phyloP scores from a whole-genome alignment of 2,888 invertebrate genomes.

The Antitype chi region DNA sequence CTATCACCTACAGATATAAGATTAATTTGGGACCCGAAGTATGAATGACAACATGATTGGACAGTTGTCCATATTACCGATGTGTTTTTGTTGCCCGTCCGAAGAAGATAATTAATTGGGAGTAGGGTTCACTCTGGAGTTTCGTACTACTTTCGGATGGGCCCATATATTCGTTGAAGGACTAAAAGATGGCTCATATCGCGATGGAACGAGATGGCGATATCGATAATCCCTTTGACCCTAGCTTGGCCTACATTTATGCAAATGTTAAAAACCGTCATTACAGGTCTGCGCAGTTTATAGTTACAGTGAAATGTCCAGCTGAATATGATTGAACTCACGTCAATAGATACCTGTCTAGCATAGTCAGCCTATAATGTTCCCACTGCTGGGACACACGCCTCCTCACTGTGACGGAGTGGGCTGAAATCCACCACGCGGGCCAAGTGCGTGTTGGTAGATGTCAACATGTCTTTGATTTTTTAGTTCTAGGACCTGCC shows the following conservation, averaged over 20 bases:
- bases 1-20: neutral
- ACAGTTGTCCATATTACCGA: neutral
- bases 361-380: no score
- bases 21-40: neutral
- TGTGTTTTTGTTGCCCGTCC: neutral
- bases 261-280: neutral
- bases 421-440: no score
- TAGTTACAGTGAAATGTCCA: neutral
- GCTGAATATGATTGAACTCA: neutral
- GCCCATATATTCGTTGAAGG: no score
- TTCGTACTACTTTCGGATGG: no score
- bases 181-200: no score
- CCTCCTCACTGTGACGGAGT: no score
- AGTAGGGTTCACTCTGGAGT: no score
- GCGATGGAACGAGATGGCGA: neutral
- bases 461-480: no score
- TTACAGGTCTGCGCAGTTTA: neutral
- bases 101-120: no score
- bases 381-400: no score
- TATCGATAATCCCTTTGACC: neutral
- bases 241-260: neutral
- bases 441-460: no score
- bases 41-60: neutral
- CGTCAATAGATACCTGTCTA: neutral
- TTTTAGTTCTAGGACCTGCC: no score